Percentiles rank a stretch among this genome's conserved stretches.
Conservation (phyloP, 2,888 invertebrate species). For the Serrognathus titanus region DNA sequence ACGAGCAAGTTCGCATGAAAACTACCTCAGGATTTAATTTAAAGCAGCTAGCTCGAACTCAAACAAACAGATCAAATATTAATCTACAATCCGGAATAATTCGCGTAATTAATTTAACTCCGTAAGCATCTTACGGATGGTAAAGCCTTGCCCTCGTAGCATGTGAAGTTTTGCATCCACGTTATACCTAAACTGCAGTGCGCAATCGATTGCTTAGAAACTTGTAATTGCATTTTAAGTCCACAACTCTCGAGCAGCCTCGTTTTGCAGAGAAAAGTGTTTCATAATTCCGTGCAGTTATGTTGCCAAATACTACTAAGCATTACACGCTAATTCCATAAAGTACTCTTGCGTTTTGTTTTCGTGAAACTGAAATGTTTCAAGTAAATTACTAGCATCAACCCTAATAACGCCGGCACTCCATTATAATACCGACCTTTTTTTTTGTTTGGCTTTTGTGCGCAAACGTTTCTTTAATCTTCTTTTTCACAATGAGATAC, state of each 20-base stretch:
- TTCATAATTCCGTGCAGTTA: slow-evolving; percentile 9
- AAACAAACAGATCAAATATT: slow-evolving; percentile 21
- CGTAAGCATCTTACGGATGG: neutral
- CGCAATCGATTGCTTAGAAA: slow-evolving; percentile 28
- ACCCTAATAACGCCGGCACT: too few species aligned
- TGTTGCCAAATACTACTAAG: slow-evolving; percentile 9
- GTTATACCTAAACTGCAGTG: slow-evolving; percentile 23
- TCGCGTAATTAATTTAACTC: slow-evolving; percentile 18
- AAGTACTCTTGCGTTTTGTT: neutral
- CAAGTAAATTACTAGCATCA: too few species aligned
- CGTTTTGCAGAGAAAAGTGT: slow-evolving; percentile 5
- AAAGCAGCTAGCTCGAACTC: slow-evolving; percentile 13
- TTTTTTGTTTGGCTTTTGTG: too few species aligned
- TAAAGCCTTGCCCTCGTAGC: neutral
- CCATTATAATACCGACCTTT: too few species aligned
- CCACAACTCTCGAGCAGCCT: slow-evolving; percentile 2
- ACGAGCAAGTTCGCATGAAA: slow-evolving; percentile 11
- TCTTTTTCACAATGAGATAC: too few species aligned
- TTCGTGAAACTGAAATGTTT: too few species aligned
- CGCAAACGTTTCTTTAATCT: too few species aligned
- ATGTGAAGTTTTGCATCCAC: slow-evolving; percentile 7
- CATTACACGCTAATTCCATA: slow-evolving; percentile 8
- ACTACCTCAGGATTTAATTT: slow-evolving; percentile 16
- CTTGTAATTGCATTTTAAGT: slow-evolving; percentile 28
- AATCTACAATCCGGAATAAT: slow-evolving; percentile 18